These are phyloP conservation scores for Origma solitaria DNA, from an alignment of 2,113 vertebrate genomes.

Conservation along the genomic window DNA sequence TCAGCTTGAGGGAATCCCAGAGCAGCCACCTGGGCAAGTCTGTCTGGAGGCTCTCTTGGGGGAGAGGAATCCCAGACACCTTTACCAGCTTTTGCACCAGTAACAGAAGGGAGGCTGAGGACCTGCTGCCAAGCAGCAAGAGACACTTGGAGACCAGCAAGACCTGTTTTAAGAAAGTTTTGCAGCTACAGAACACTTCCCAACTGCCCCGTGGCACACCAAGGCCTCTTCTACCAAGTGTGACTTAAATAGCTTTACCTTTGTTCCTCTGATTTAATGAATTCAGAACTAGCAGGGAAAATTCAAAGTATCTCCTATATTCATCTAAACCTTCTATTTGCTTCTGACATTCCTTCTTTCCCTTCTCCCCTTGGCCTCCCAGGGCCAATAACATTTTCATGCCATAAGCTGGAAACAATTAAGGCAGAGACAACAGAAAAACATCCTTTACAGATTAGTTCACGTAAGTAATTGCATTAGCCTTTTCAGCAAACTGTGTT, in stretches of 20 bases:
- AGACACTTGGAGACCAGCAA: neutral
- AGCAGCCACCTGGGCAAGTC: neutral
- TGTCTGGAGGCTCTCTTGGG: neutral
- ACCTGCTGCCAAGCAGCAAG: neutral
- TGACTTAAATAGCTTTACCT: neutral
- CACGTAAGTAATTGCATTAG: neutral
- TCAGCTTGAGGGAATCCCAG: neutral
- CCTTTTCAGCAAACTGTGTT: neutral
- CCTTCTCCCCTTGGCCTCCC: neutral
- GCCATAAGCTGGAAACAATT: conserved; percentile 40
- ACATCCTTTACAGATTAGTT: conserved; percentile 47
- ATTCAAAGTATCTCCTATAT: neutral
- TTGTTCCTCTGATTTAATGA: neutral
- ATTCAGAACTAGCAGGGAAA: neutral
- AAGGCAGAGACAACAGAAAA: conserved; percentile 51
- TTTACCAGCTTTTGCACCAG: neutral
- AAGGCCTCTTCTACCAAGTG: neutral
- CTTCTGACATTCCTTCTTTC: neutral
- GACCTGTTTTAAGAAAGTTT: neutral
- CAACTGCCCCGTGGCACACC: neutral
- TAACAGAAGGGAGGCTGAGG: neutral
- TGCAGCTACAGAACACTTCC: neutral
- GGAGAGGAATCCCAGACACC: neutral
- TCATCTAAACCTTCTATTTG: neutral
- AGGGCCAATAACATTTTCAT: neutral